Conservation (phyloP, 1,140 invertebrate genomes). For the Pseudoatta argentina region DNA sequence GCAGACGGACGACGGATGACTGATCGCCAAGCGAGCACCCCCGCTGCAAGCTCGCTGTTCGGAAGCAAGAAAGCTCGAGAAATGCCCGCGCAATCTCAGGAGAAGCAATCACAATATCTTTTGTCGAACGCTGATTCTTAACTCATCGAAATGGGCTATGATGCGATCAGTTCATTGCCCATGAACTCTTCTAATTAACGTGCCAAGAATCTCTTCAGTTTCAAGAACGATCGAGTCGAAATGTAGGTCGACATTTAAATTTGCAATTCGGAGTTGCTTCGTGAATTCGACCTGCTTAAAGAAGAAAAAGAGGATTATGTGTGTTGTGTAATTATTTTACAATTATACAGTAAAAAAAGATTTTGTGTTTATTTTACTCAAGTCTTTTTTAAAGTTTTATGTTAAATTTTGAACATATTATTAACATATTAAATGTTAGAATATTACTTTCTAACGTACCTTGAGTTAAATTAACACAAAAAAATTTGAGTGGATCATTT, state of each 20-base stretch:
- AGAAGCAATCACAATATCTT: neutral
- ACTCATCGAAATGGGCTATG: constrained; percentile 43
- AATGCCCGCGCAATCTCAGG: constrained; percentile 50
- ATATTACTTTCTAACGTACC: no score
- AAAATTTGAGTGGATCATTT: no score
- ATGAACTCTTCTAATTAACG: constrained; percentile 1
- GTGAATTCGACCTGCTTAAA: neutral
- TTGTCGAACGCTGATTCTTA: no score
- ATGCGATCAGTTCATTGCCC: constrained; percentile 13
- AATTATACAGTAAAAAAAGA: no score
- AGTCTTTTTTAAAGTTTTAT: no score
- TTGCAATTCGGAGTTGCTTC: no score
- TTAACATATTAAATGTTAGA: no score
- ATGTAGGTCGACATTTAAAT: no score
- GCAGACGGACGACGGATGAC: constrained; percentile 66
- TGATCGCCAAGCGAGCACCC: constrained; percentile 27
- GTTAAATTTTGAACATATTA: no score
- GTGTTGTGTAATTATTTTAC: no score
- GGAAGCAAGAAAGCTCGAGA: constrained; percentile 61
- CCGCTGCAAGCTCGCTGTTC: constrained; percentile 37
- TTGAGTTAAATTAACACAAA: no score
- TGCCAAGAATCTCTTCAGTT: neutral
- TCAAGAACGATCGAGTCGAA: neutral
- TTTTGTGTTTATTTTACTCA: no score
- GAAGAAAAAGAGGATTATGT: neutral